Evolutionary conservation across 2,113 vertebrate species (phyloP), one percentile per base, ranked within the genome.

Genomic region (Myrmecobius fasciatus): DNA sequence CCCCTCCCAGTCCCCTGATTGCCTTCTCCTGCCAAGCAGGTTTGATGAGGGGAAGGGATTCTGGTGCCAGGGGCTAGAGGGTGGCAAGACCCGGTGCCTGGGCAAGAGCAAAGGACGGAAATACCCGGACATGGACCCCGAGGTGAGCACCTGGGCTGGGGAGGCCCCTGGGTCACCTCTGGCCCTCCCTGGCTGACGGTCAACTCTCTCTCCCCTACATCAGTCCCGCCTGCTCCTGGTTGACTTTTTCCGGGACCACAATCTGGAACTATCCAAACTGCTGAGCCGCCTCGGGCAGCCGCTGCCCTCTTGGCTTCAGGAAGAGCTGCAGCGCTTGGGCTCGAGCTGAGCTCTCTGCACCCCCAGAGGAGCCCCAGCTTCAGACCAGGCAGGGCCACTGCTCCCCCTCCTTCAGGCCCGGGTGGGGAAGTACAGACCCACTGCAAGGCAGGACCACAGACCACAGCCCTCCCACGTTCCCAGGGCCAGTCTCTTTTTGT

Each of bases 71-170:
- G 98, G 99, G 95, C 98, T 99, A 95, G 99, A 99, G 28, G 99
- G 99, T 97, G 99, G 99, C 25, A 99, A 99, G 92, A 98, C 99
- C 83, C 99, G 99, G 98, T 99, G 99, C 98, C 98, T 99, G 95
- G 99, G 99, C 92, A 99, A 99, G 94, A 99, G 99, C 96, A 99
- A 99, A 99, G 99, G 99, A 97, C 99, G 99, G 91, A 99, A 98
- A 97, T 99, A 99, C 96, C 99, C 99, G 3, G 99, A 99, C 88
- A 99, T 99, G 99, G 99, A 99, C 96, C 95, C 98, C 88, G 99
- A 99, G 98, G 99, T 99, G 94, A 98, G 98, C 98, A 31, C 94
- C 49, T 75, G 90, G 53, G 67, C 24, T 56, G n/a, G 91, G 53
- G 11, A 25, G 28, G 28, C 53, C 28, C 14, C 56, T 91, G n/a